phyloP scores from a whole-genome alignment of 1,140 invertebrate species.

The Tribolium castaneum region DNA sequence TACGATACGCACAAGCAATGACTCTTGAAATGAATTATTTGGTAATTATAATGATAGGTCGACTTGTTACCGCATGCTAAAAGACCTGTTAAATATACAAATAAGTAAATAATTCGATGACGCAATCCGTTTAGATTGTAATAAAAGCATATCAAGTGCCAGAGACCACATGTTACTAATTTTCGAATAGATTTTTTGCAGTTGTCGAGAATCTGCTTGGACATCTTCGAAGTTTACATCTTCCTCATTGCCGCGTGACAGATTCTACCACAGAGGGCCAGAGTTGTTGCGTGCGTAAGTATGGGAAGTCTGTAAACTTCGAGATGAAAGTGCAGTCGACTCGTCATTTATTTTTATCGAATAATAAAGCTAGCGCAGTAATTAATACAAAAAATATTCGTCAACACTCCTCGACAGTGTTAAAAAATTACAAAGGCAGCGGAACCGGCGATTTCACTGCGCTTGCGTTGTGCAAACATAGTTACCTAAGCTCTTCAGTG shows the following conservation, averaged over 20 bases:
- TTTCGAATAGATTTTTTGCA: conserved; percentile 12
- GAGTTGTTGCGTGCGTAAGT: conserved; percentile 19
- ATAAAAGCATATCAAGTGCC: not conserved
- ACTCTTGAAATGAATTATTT: not conserved
- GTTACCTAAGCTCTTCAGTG: too few species aligned
- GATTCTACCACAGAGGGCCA: not conserved
- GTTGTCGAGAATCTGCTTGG: not conserved
- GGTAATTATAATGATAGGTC: not conserved
- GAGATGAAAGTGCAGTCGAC: not conserved
- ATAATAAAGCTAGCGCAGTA: not conserved
- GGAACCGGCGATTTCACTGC: too few species aligned
- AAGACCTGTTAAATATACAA: not conserved
- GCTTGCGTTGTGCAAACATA: too few species aligned
- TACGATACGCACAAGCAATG: too few species aligned
- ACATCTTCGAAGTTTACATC: conserved; percentile 24
- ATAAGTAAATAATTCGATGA: not conserved
- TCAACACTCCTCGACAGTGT: not conserved
- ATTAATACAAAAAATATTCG: not conserved
- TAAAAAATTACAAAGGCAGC: not conserved
- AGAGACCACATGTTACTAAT: not conserved
- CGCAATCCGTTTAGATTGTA: not conserved
- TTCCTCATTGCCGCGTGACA: not conserved
- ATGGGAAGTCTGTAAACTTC: conserved; percentile 26
- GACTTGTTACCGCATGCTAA: not conserved
- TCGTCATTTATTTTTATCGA: not conserved